Evolutionary conservation across 2,888 invertebrate species (phyloP), one percentile per base, ranked within the genome.

Genomic region (Galeopsomyia nigrocyanea): DNA sequence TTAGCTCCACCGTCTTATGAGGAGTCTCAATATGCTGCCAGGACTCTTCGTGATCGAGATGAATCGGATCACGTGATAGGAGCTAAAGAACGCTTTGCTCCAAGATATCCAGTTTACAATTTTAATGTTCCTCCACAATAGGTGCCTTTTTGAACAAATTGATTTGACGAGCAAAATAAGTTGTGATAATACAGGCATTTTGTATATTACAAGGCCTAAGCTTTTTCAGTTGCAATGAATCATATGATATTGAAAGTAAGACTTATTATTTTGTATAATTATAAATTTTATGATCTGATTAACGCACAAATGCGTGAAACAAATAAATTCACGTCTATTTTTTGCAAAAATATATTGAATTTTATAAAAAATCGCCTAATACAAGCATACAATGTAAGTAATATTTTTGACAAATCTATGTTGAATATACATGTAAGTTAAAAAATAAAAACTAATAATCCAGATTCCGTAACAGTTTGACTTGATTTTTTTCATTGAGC

Each of bases 1-100:
- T 5, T 63, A 93, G 93, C 90, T 78, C 89, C 90, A 74, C 92
- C 93, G 2, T 89, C 91, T 21, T 93, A 91, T 83, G 90, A 90
- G 75, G 92, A 91, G 83, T 90, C 91, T 19, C 85, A 88, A 56
- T 90, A 89, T 80, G 88, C 89, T n/a, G 90, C 92, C 3, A 88
- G 88, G 63, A 90, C 89, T 74, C 90, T 93, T 61, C 89, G 90
- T 71, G 92, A 92, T 76, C 88, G 89, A 51, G 90, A 90, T 47
- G 93, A 93, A 80, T 90, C 88, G 14, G 89, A 90, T 67, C 88
- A 91, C 78, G 78, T 86, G 16, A 81, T 83, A 58, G 87, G 87
- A 17, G 74, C 79, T 16, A 76, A 74, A 67, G 77, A 79, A 71
- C 81, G 75, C 50, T 87, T 84, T 76, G 82, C 85, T 13, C 87